These are phyloP conservation scores for Cremastobaeus sp. DNA, from an alignment of 2,888 invertebrate genomes.

Conservation along the genomic window DNA sequence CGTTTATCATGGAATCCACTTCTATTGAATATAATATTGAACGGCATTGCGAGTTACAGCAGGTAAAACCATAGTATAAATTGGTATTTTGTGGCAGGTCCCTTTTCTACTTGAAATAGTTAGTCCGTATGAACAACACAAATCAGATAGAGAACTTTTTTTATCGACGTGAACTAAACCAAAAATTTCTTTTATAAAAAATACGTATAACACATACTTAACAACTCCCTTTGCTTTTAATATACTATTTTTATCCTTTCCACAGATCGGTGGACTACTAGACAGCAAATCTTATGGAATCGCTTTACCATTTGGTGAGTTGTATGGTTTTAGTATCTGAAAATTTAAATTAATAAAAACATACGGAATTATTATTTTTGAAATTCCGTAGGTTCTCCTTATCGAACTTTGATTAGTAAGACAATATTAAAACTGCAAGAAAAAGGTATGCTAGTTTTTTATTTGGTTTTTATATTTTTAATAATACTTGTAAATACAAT, in stretches of 20 bases:
- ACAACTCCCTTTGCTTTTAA: not conserved
- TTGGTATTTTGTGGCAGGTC: no score
- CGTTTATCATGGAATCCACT: constrained; percentile 98
- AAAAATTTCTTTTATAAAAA: no score
- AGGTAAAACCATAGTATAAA: constrained; percentile 73
- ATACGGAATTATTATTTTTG: no score
- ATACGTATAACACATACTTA: no score
- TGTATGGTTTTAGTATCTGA: not conserved
- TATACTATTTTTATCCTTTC: constrained; percentile 1
- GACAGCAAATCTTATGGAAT: constrained; percentile 98
- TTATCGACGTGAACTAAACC: no score
- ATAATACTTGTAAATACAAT: not conserved
- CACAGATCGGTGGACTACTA: constrained; percentile 89
- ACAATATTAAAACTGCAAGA: constrained; percentile 95
- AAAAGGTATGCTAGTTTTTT: constrained; percentile 81
- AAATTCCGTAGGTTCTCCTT: constrained; percentile 83
- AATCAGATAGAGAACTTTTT: no score
- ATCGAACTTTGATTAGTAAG: constrained; percentile 89
- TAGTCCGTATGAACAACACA: no score
- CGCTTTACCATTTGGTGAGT: constrained; percentile 91
- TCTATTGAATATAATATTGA: constrained; percentile 96
- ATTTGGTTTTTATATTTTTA: not conserved
- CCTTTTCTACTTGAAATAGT: no score
- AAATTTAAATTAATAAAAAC: not conserved
- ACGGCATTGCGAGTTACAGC: constrained; percentile 92